Conservation (phyloP, 1,140 invertebrate species). For the Halyomorpha halys region DNA sequence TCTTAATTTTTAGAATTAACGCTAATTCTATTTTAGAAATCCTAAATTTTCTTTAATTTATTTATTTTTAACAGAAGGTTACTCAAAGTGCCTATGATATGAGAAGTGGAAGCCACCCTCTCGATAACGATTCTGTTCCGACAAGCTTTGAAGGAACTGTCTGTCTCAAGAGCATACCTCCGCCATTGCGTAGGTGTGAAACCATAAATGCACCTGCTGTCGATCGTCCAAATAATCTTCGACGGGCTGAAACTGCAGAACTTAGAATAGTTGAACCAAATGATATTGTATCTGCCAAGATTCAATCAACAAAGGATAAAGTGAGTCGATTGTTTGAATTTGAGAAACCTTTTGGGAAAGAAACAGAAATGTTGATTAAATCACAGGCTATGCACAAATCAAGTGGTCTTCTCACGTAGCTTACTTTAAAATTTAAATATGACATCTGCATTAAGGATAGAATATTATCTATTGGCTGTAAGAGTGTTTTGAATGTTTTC, state of each 20-base stretch:
- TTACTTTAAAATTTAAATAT: too few relatives aligned
- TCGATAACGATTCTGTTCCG: conserved; percentile 10
- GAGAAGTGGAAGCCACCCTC: conserved; percentile 10
- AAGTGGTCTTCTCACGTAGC: conserved; percentile 9
- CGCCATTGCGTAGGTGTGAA: background rate
- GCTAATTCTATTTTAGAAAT: too few relatives aligned
- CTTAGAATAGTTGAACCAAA: conserved; percentile 7
- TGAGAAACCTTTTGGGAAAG: conserved; percentile 26
- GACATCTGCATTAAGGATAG: too few relatives aligned
- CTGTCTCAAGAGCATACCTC: conserved; percentile 1
- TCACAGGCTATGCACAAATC: conserved; percentile 23
- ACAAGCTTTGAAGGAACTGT: conserved; percentile 22
- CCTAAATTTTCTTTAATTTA: too few relatives aligned
- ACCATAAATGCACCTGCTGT: conserved; percentile 1
- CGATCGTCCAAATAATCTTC: background rate
- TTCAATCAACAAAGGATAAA: conserved; percentile 24
- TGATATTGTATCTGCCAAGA: conserved; percentile 21
- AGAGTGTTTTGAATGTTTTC: too few relatives aligned
- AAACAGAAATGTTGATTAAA: conserved; percentile 27
- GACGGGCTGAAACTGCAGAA: background rate
- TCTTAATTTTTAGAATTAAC: too few relatives aligned
- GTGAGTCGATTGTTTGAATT: conserved; percentile 20
- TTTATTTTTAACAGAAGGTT: conserved; percentile 8
- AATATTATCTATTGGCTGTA: too few relatives aligned
- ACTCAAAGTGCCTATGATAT: conserved; percentile 19